These are phyloP conservation scores for Teleopsis dalmanni DNA, from an alignment of 1,140 invertebrate genomes.

Conservation along the genomic window DNA sequence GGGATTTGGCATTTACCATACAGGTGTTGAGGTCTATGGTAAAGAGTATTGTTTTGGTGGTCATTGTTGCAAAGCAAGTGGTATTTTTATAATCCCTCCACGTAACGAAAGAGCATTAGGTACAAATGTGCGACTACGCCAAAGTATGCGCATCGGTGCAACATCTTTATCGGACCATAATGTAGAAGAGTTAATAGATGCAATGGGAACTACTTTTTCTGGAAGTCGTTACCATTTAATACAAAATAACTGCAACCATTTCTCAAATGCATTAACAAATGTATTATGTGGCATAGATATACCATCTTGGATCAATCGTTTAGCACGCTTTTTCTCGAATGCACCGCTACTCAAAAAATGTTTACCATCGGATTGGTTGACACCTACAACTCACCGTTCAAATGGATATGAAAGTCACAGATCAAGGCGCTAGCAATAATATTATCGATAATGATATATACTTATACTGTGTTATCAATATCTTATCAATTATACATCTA, in stretches of 20 bases:
- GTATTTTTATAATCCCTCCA: neutral
- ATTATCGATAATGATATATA: no score
- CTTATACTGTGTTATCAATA: no score
- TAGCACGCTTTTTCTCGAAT: neutral
- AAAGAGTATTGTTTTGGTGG: neutral
- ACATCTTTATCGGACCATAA: neutral
- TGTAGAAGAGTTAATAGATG: neutral
- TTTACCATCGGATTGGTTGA: neutral
- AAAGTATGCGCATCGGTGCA: neutral
- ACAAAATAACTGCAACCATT: neutral
- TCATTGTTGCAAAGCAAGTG: neutral
- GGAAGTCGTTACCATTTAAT: neutral
- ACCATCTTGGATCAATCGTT: neutral
- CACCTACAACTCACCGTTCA: neutral
- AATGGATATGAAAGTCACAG: no score
- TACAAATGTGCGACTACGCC: neutral
- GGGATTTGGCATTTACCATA: neutral
- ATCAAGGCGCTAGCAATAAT: no score
- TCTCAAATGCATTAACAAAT: neutral
- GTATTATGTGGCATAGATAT: neutral
- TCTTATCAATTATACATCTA: no score
- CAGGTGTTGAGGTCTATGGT: neutral
- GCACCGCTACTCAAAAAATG: neutral
- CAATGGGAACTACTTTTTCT: neutral
- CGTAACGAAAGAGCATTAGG: neutral